A percentile compares a stretch with the other conserved stretches of the same genome.
These are phyloP conservation scores for Pseudorectes ferrugineus DNA, from an alignment of 2,113 vertebrate genomes.

Conservation along the genomic window DNA sequence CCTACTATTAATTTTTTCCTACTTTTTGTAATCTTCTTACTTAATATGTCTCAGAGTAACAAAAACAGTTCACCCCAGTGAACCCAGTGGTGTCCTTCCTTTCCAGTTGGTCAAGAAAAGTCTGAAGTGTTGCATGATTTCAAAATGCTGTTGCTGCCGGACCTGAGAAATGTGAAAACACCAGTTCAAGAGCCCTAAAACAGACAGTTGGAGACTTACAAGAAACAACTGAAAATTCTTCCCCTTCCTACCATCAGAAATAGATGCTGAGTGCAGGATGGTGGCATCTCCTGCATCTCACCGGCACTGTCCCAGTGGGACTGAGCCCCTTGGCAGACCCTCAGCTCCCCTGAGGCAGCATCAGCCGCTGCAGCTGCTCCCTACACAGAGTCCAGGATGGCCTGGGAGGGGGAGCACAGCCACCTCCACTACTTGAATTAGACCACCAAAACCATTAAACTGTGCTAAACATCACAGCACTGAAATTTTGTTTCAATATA, in stretches of 20 bases:
- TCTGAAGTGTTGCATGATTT: not conserved
- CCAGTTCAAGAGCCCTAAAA: not conserved
- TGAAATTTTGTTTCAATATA: not conserved
- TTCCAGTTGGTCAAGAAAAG: not conserved
- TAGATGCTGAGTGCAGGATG: not conserved
- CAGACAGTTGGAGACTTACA: not conserved
- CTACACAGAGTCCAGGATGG: rapidly evolving
- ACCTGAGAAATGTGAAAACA: not conserved
- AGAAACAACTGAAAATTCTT: not conserved
- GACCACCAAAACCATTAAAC: not conserved
- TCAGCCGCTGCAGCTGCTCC: not conserved
- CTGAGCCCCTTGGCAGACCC: not conserved
- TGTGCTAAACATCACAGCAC: not conserved
- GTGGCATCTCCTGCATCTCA: not conserved
- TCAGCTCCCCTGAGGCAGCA: not conserved
- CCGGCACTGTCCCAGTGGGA: rapidly evolving
- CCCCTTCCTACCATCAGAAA: not conserved
- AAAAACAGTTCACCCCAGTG: not conserved
- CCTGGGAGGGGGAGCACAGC: not conserved
- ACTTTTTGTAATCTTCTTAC: not conserved
- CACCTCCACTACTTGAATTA: not conserved
- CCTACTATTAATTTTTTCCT: not conserved
- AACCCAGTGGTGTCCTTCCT: not conserved
- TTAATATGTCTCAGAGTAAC: not conserved
- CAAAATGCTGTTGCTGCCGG: not conserved